Evolutionary conservation across 2,888 invertebrate genomes (phyloP).

Genomic region (Neoascia interrupta): DNA sequence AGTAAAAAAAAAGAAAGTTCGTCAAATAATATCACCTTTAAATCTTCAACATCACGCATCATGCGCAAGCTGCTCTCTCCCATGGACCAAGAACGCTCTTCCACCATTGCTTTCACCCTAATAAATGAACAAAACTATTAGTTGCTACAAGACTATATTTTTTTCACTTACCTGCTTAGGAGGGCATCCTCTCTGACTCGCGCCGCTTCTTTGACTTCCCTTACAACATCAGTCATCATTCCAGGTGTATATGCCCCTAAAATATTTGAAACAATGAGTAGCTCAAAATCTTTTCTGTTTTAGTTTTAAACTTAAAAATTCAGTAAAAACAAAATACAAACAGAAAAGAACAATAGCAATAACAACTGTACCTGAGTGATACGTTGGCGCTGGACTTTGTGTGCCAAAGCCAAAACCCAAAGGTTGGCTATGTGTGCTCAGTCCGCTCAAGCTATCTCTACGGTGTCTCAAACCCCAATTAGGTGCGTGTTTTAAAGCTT

Average conservation of each 20-base stretch:
- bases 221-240: constrained; percentile 86
- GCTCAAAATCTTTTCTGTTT: too few species aligned
- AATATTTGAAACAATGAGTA: neutral
- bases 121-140: neutral
- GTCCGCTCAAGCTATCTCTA: constrained; percentile 81
- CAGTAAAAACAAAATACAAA: constrained; percentile 2
- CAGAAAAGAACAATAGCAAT: constrained; percentile 30
- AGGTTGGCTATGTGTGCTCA: constrained; percentile 80
- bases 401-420: constrained; percentile 79
- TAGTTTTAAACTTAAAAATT: too few species aligned
- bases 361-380: constrained; percentile 78
- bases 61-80: constrained; percentile 78
- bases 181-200: constrained; percentile 87
- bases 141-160: neutral
- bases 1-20: neutral
- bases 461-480: constrained; percentile 81
- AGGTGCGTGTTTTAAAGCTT: constrained; percentile 82
- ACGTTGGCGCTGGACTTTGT: constrained; percentile 80
- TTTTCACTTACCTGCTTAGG: constrained; percentile 76
- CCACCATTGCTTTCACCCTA: constrained; percentile 79
- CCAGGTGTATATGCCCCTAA: constrained; percentile 84
- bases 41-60: constrained; percentile 78
- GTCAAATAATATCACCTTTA: constrained; percentile 75
- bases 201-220: constrained; percentile 87
- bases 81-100: constrained; percentile 79